Conservation (phyloP, 2,797 vertebrate genomes). For the Valencia hispanica region DNA sequence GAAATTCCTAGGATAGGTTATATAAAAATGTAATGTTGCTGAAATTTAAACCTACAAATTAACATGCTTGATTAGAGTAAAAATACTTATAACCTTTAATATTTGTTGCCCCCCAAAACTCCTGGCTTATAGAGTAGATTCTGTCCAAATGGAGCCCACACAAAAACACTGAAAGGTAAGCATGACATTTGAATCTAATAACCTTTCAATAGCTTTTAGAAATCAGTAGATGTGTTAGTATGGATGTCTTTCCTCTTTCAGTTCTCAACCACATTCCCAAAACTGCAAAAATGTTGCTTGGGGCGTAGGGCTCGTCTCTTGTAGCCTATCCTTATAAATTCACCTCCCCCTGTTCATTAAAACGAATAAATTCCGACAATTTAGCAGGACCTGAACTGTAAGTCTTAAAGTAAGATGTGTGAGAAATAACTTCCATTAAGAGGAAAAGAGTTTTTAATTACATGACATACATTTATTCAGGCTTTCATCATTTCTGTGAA, state of each 20-base stretch:
- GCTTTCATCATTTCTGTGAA: slow-evolving; percentile 31
- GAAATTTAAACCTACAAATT: not conserved
- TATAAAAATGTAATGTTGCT: not conserved
- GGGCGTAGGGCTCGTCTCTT: not conserved
- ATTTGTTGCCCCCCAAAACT: not conserved
- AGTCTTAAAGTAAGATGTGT: not conserved
- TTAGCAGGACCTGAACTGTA: not conserved
- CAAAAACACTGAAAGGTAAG: not conserved
- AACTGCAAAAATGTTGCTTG: not conserved
- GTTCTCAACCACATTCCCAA: not conserved
- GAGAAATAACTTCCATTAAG: slow-evolving; percentile 45
- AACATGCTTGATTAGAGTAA: not conserved
- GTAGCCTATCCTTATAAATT: not conserved
- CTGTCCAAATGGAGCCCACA: not conserved
- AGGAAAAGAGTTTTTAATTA: slow-evolving; percentile 64
- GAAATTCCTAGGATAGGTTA: not conserved
- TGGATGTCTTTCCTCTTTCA: not conserved
- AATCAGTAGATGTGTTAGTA: not conserved
- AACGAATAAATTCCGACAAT: not conserved
- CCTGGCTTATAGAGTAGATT: not conserved
- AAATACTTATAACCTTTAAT: too few species aligned
- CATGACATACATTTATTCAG: slow-evolving; percentile 77
- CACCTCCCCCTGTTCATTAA: not conserved
- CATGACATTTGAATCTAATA: not conserved
- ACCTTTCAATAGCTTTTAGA: not conserved